Evolutionary conservation across 2,888 invertebrate species (phyloP), one percentile per base, ranked within the genome.

Genomic region (Troides aeacus): DNA sequence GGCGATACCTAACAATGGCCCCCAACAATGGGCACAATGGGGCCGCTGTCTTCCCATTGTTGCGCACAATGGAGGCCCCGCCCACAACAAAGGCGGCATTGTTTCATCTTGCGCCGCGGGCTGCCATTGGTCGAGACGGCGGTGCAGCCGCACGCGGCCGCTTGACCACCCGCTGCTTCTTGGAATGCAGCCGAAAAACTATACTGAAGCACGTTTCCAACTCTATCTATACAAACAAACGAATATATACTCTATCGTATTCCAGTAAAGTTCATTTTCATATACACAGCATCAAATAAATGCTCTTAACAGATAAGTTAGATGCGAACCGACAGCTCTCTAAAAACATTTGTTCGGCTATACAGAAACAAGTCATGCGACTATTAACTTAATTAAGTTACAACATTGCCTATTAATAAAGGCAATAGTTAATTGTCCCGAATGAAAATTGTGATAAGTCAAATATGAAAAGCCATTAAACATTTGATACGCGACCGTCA

Each of bases 31-130:
- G 77, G 75, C 72, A 91, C 89, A 92, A 92, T 87, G 88, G 88
- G 76, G 76, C 79, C 72, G 79, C 86, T 86, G 84, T 90, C 92
- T 87, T 90, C 88, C 92, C 83, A 91, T 92, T 92, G 92, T 92
- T 73, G 85, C 77, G 77, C 79, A 92, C 92, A 92, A 92, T 74
- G 80, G 75, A 78, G 71, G 84, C 89, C 83, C 76, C 89, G 88
- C 90, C 92, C 86, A 76, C 78, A 80, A 83, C 86, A 85, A 84
- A 84, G 80, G 81, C 87, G 84, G 89, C 81, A 75, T 92, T 92
- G 92, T 92, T 90, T 92, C 89, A 92, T 90, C 87, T 83, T 76
- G 74, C 76, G 76, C 74, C 72, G 74, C 73, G 72, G 70, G 71
- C 65, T 74, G 76, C 78, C 77, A 91, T 91, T 92, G 92, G 92